Base-by-base conservation (phyloP, 2,888 invertebrate genomes). In the Pandemis heparana region DNA sequence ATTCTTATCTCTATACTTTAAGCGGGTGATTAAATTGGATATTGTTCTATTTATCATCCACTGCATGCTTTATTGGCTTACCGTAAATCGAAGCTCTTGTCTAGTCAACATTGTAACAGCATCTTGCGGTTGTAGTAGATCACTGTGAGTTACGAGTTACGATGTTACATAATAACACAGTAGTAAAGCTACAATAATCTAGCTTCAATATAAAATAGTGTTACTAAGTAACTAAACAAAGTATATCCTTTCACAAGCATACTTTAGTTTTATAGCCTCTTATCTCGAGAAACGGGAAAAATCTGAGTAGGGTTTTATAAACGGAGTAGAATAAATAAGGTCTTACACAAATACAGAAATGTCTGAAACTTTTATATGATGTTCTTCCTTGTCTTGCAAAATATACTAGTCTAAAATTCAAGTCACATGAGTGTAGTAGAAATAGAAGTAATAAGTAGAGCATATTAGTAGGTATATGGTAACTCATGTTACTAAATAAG, bases 71-170 rank as follows among this genome's bases (percentile, higher is more conserved):
- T 60, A 53, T 53, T 23, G 38, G 62, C 46, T 23, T 56, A n/a
- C 62, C 65, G 67, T 73, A 59, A 64, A 69, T 74, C 18, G 41
- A 65, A 16, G 48, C 41, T n/a, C 62, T 63, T 51, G 53, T 62
- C 43, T 6, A 32, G 18, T 64, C 23, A 48, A 73, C 69, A 69
- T 63, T 69, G 63, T 68, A 69, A 73, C 69, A 59, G 62, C 68
- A 69, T 65, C 64, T 74, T 60, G 60, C 70, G 56, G 72, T 67
- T 43, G 69, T 64, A 41, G 73, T 70, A 70, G 70, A 74, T 74
- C 74, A 74, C 59, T 16, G 38, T 65, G 74, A 74, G 64, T 74
- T 64, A 74, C 73, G 74, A 74, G 64, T 74, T 64, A 74, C 73
- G 59, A 60, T 39, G 53, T 71, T 63, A 73, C 68, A 63, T 70